phyloP scores from a whole-genome alignment of 2,113 vertebrate genomes.

The Spilogale gracilis region DNA sequence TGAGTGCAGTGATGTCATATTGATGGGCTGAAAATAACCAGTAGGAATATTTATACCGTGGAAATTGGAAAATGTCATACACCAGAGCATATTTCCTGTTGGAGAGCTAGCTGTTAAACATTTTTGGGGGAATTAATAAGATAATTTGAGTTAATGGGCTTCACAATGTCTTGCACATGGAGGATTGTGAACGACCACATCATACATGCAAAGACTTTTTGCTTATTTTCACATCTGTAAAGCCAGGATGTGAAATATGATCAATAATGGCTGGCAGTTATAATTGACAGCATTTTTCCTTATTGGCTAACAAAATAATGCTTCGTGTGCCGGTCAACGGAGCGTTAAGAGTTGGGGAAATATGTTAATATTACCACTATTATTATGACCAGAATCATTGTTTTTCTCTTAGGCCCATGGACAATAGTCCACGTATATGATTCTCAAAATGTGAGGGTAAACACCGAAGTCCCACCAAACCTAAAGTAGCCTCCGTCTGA shows the following conservation, averaged over 20 bases:
- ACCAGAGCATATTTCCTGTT: not conserved
- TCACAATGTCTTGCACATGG: not conserved
- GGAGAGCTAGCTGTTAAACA: not conserved
- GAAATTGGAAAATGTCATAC: not conserved
- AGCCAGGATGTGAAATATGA: not conserved
- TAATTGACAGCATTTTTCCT: not conserved
- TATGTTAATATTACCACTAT: not conserved
- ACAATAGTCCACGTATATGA: not conserved
- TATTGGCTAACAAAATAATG: slow-evolving; percentile 1
- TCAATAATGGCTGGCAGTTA: not conserved
- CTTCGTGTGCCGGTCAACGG: not conserved
- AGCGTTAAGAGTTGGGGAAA: not conserved
- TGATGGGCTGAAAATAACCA: not conserved
- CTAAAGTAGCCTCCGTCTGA: not conserved
- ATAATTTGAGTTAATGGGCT: not conserved
- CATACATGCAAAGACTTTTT: not conserved
- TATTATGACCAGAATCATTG: not conserved
- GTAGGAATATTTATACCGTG: not conserved
- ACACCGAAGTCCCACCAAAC: not conserved
- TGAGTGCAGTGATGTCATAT: not conserved
- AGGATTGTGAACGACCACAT: not conserved
- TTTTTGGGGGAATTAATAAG: not conserved
- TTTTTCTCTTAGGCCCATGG: not conserved
- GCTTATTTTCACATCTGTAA: not conserved
- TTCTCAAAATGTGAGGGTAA: not conserved